Conservation (phyloP, 2,888 invertebrate species). For the Ophraella communa region DNA sequence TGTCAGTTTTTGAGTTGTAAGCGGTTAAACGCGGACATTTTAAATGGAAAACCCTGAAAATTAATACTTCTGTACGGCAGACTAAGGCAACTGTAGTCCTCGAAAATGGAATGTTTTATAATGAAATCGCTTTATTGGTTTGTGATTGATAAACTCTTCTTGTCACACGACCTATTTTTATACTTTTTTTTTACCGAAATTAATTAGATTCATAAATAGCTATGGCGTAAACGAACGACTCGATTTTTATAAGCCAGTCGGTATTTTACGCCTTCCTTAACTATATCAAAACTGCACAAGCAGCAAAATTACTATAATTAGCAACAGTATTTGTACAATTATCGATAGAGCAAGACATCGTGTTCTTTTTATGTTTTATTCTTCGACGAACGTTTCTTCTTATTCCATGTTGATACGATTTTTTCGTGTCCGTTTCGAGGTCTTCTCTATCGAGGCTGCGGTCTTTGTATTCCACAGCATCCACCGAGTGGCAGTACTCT, state of each 20-base stretch:
- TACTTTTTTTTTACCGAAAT: slow-evolving; percentile 34
- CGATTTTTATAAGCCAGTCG: slow-evolving; percentile 34
- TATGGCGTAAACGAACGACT: slow-evolving; percentile 41
- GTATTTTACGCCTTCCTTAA: slow-evolving; percentile 37
- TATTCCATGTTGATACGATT: slow-evolving; percentile 31
- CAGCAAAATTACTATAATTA: slow-evolving; percentile 56
- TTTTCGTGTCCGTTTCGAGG: slow-evolving; percentile 44
- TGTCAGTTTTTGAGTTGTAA: neutral
- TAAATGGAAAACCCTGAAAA: neutral
- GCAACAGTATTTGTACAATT: slow-evolving; percentile 59
- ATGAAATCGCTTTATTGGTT: slow-evolving; percentile 55
- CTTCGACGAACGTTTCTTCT: slow-evolving; percentile 9
- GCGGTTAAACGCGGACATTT: neutral
- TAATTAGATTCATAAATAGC: slow-evolving; percentile 42
- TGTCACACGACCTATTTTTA: slow-evolving; percentile 44
- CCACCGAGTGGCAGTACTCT: slow-evolving; percentile 52
- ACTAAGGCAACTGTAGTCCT: slow-evolving; percentile 60
- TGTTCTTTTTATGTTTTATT: slow-evolving; percentile 28
- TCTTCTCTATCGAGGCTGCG: slow-evolving; percentile 55
- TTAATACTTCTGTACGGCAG: slow-evolving; percentile 28
- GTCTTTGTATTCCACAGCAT: slow-evolving; percentile 37
- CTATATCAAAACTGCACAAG: slow-evolving; percentile 47
- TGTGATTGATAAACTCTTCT: slow-evolving; percentile 30
- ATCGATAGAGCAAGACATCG: slow-evolving; percentile 58
- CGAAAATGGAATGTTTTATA: slow-evolving; percentile 58